phyloP scores from a whole-genome alignment of 2,888 invertebrate species.

The Harpagoxenus sublaevis region DNA sequence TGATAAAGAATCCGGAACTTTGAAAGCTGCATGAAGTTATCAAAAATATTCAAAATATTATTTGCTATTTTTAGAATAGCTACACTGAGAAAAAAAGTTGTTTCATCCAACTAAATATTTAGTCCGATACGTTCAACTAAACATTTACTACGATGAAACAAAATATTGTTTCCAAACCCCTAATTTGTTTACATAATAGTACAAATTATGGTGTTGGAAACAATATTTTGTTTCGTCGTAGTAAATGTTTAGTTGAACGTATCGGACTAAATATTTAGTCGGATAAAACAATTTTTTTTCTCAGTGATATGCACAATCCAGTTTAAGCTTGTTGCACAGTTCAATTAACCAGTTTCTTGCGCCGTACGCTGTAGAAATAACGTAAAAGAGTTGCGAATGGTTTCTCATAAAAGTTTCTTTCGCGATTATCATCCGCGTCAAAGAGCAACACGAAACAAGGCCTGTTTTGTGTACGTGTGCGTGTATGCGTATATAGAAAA shows the following conservation, averaged over 20 bases:
- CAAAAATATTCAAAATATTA: background rate
- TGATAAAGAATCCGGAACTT: background rate
- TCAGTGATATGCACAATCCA: background rate
- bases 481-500: background rate
- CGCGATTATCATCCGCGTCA: background rate
- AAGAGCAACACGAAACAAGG: background rate
- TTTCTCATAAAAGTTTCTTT: background rate
- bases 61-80: background rate
- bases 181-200: too few relatives aligned
- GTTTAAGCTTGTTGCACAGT: background rate
- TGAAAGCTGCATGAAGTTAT: background rate
- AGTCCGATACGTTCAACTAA: too few relatives aligned
- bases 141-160: too few relatives aligned
- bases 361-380: background rate
- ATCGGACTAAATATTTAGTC: too few relatives aligned
- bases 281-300: too few relatives aligned
- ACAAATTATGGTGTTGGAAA: too few relatives aligned
- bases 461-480: rapidly evolving
- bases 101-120: too few relatives aligned
- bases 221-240: too few relatives aligned
- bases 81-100: too few relatives aligned
- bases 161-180: too few relatives aligned
- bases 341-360: background rate
- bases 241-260: too few relatives aligned
- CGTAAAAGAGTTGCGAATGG: background rate